These are phyloP conservation scores for Asbolus verrucosus DNA, from an alignment of 1,140 invertebrate species.

Conservation along the genomic window DNA sequence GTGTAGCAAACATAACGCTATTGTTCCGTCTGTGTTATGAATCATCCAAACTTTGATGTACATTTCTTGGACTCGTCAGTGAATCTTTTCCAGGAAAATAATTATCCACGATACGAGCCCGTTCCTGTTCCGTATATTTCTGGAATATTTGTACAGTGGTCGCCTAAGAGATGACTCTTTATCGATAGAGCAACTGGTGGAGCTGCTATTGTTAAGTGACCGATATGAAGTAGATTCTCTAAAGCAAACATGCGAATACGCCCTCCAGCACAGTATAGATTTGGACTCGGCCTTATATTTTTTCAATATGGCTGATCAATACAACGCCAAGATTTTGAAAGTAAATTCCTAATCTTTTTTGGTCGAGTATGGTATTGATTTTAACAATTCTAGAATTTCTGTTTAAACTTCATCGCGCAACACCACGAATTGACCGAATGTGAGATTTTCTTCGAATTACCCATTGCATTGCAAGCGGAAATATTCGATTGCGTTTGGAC, in stretches of 20 bases:
- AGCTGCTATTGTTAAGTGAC: conserved; percentile 72
- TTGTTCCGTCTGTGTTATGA: too few relatives aligned
- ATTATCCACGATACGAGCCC: conserved; percentile 75
- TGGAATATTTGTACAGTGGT: conserved; percentile 76
- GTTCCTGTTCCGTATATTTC: conserved; percentile 72
- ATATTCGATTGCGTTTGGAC: conserved; percentile 67
- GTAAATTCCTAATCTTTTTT: conserved; percentile 63
- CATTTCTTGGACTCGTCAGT: background rate
- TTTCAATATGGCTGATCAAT: conserved; percentile 76
- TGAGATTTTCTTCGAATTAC: conserved; percentile 75
- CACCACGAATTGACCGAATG: conserved; percentile 71
- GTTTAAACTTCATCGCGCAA: conserved; percentile 69
- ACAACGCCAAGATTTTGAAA: conserved; percentile 71
- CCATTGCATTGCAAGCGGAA: conserved; percentile 72
- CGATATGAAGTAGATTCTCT: conserved; percentile 71
- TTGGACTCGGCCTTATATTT: conserved; percentile 75
- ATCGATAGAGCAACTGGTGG: conserved; percentile 73
- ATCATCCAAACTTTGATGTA: background rate
- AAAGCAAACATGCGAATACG: conserved; percentile 73
- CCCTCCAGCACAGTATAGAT: conserved; percentile 71
- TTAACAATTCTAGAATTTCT: conserved; percentile 55
- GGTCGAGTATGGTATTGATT: background rate
- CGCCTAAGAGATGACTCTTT: conserved; percentile 67
- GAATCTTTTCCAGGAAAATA: conserved; percentile 70
- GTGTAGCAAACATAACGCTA: too few relatives aligned